Conservation (phyloP, 1,140 invertebrate species). For the Oncopodura yosiiana region DNA sequence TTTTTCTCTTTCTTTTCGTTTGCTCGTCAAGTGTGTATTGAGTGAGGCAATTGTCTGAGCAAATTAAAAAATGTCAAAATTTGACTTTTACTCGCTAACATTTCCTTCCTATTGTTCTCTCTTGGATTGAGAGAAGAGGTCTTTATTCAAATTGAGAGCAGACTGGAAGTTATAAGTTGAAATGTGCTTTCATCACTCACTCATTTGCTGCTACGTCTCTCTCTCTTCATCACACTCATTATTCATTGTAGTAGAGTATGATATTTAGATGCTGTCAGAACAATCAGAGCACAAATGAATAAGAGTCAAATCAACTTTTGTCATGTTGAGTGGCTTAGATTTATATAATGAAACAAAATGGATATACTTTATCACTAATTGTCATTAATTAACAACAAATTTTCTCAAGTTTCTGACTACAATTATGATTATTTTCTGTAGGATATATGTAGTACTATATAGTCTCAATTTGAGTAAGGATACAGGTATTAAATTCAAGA, state of each 20-base stretch:
- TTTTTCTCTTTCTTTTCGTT: neutral
- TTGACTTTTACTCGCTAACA: constrained; percentile 34
- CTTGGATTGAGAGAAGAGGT: neutral
- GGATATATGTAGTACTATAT: no score
- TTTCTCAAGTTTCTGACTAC: no score
- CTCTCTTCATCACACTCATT: neutral
- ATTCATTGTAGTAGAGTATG: neutral
- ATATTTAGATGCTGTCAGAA: neutral
- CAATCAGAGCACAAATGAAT: neutral
- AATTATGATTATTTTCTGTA: no score
- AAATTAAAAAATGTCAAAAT: constrained; percentile 35
- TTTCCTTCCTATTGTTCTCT: constrained; percentile 27
- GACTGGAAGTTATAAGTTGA: neutral
- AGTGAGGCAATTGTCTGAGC: neutral
- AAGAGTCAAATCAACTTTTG: neutral
- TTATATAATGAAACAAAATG: no score
- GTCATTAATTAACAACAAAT: no score
- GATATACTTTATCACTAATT: no score
- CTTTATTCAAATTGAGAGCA: neutral
- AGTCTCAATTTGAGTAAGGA: no score
- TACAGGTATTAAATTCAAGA: no score
- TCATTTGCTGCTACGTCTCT: neutral
- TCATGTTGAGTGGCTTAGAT: no score
- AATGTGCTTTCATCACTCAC: neutral
- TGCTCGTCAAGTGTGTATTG: neutral